Base-by-base conservation (phyloP, 1,140 invertebrate species). In the Penaeus vannamei region DNA sequence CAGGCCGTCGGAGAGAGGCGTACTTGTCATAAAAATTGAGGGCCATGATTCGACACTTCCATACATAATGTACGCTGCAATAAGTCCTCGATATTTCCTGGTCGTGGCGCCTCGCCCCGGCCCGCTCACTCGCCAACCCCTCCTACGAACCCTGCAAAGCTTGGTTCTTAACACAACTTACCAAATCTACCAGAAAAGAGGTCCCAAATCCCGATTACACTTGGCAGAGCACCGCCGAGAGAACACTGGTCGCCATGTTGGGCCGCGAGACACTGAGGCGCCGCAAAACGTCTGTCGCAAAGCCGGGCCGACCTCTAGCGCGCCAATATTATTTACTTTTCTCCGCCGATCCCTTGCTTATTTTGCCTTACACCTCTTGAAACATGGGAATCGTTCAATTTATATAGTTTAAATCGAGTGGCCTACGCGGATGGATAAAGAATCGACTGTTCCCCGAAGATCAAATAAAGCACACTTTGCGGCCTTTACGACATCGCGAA, bases 251-350 rank as follows among this genome's bases (percentile, higher is more conserved):
- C 76, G 76, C 76, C 76, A 79, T 79, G 76, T 79, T 79, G 76
- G 76, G 76, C 22, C 46, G 76, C 42, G 5, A 32, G 29, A 46
- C 32, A 79, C 76, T 79, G 76, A 79, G 29, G 32, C 22, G 76
- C 76, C 76, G 76, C 76, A 79, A 79, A 79, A 79, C 32, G 29
- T 29, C 46, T 79, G 76, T 79, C 76, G 76, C 76, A 79, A 79
- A 79, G 29, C 76, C 76, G 29, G 76, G 8, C 76, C 22, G 76
- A 23, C 29, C 76, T 22, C 22, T 1, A 79, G 29, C 76, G 29
- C 76, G 76, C 76, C 26, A 79, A 79, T 36, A 79, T 29, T 22
- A 29, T 79, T 42, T 46, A 36, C 76, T 79, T 46, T 36, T 79
- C 23, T 79, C 53, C 53, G 17, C 12, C 17, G 53, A 79, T 36